Evolutionary conservation across 2,113 vertebrate species (phyloP).

Genomic region (Corynorhinus townsendii): DNA sequence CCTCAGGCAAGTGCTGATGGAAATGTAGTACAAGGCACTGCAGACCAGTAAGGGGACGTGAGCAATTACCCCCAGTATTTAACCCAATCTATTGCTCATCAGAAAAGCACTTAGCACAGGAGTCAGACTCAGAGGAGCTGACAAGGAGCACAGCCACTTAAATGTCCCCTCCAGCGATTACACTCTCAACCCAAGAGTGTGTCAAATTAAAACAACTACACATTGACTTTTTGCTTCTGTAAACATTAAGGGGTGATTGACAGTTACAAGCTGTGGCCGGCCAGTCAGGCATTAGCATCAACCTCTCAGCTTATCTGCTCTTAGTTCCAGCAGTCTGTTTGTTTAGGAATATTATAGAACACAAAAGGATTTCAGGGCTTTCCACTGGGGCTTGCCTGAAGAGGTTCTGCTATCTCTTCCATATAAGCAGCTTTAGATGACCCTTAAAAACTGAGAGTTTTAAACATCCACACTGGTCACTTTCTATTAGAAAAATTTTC

Average conservation of each 20-base stretch:
- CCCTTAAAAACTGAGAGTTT: background rate
- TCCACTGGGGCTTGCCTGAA: background rate
- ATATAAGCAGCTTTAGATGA: background rate
- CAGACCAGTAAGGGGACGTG: conserved; percentile 79
- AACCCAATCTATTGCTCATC: conserved; percentile 88
- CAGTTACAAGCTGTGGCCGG: conserved; percentile 68
- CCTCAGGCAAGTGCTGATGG: conserved; percentile 91
- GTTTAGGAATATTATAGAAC: background rate
- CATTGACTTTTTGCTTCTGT: conserved; percentile 85
- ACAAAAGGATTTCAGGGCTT: background rate
- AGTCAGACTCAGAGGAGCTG: conserved; percentile 80
- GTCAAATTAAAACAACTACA: conserved; percentile 85
- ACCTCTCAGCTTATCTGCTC: conserved; percentile 31
- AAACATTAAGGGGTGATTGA: conserved; percentile 84
- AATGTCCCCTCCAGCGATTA: conserved; percentile 85
- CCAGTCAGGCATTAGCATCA: conserved; percentile 59
- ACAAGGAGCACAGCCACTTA: conserved; percentile 84
- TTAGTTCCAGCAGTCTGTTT: background rate
- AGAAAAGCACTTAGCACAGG: conserved; percentile 83
- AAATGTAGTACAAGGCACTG: conserved; percentile 92
- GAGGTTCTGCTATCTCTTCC: background rate
- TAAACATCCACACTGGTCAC: background rate
- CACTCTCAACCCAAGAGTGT: conserved; percentile 77
- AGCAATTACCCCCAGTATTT: conserved; percentile 92
- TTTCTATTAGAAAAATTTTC: background rate